A percentile compares a stretch with the other conserved stretches of the same genome.
Evolutionary conservation across 1,140 invertebrate species (phyloP).

Genomic region (Aricia agestis): DNA sequence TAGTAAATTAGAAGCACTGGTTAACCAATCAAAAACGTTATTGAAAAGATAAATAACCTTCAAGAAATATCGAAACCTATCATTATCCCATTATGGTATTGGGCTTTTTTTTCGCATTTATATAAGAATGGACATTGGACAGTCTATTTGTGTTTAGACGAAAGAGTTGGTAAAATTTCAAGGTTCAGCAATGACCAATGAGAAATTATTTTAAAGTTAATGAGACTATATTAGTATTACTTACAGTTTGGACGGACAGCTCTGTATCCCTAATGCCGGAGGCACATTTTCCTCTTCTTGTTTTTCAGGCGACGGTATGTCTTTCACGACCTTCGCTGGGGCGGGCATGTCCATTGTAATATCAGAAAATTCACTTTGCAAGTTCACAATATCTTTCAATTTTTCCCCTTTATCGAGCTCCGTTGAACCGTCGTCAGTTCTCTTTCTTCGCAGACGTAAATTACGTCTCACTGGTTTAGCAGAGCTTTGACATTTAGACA

Average conservation of each 20-base stretch:
- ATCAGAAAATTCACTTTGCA: constrained; percentile 57
- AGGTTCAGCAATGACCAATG: no score
- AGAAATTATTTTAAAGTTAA: no score
- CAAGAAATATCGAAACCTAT: no score
- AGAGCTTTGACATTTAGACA: constrained; percentile 38
- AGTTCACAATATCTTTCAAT: constrained; percentile 57
- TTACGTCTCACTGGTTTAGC: constrained; percentile 33
- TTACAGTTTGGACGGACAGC: constrained; percentile 68
- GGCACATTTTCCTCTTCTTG: constrained; percentile 45
- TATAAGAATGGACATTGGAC: no score
- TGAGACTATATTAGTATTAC: neutral
- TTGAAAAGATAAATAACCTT: no score
- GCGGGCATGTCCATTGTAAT: constrained; percentile 52
- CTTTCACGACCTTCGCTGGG: constrained; percentile 36
- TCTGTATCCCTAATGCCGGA: constrained; percentile 44
- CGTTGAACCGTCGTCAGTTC: constrained; percentile 32
- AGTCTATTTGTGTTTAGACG: no score
- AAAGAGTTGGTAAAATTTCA: no score
- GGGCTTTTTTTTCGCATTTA: no score
- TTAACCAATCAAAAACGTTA: no score
- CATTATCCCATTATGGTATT: no score
- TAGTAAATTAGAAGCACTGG: no score
- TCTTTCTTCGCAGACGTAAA: constrained; percentile 41
- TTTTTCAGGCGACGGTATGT: constrained; percentile 55
- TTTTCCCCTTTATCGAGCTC: constrained; percentile 35